A percentile compares a stretch with the other conserved stretches of the same genome.
phyloP scores from a whole-genome alignment of 2,888 invertebrate genomes.

The Urechis unicinctus region DNA sequence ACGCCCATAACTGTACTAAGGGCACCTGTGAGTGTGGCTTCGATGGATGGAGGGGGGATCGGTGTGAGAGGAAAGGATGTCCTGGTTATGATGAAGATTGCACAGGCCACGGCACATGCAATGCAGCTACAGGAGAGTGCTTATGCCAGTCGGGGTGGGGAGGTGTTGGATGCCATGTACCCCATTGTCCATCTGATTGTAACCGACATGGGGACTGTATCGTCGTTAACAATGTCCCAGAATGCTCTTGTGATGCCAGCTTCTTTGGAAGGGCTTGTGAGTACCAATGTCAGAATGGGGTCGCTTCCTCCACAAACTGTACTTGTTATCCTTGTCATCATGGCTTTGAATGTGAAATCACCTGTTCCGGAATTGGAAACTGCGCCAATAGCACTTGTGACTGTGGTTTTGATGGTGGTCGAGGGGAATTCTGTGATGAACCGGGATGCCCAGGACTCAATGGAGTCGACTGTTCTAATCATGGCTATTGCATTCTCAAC shows the following conservation, averaged over 20 bases:
- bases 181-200: conserved; percentile 4
- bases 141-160: conserved; percentile 9
- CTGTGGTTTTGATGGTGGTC: conserved; percentile 27
- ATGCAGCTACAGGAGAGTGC: conserved; percentile 2
- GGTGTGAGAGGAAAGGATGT: conserved; percentile 8
- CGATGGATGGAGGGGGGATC: conserved; percentile 10
- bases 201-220: conserved; percentile 2
- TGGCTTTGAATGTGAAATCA: conserved; percentile 18
- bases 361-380: conserved; percentile 24
- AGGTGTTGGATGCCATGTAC: conserved; percentile 3
- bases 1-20: too few species aligned
- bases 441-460: conserved; percentile 29
- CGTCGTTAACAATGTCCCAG: not conserved
- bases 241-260: conserved; percentile 10
- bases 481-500: conserved; percentile 24
- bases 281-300: conserved; percentile 18
- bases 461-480: conserved; percentile 24
- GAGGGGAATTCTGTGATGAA: conserved; percentile 27
- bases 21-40: conserved; percentile 17
- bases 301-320: conserved; percentile 9
- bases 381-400: conserved; percentile 24
- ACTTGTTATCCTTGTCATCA: conserved; percentile 19
- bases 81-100: conserved; percentile 8
- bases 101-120: conserved; percentile 10
- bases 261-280: conserved; percentile 19